A percentile compares a stretch with the other conserved stretches of the same genome.
phyloP scores from a whole-genome alignment of 2,113 vertebrate genomes.

The Geothlypis trichas region DNA sequence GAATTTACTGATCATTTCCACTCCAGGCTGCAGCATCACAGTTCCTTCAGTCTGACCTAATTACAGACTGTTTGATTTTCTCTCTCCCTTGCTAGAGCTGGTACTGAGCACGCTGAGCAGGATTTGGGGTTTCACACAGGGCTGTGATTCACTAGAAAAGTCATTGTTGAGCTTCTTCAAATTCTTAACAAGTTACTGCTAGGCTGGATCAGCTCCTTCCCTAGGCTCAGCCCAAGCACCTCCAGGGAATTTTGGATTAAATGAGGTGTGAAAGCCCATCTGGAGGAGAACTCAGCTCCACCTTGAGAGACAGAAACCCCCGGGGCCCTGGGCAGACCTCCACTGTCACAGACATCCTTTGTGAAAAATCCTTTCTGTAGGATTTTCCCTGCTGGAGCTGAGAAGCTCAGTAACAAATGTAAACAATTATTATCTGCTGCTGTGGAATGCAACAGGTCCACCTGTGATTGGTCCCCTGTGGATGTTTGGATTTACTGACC shows the following conservation, averaged over 20 bases:
- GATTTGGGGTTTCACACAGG: not conserved
- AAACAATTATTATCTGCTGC: too few species aligned
- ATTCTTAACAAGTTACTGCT: not conserved
- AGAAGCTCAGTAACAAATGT: too few species aligned
- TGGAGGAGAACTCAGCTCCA: not conserved
- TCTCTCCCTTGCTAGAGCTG: not conserved
- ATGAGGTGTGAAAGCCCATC: fast-evolving
- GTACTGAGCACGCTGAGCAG: not conserved
- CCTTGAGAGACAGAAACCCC: not conserved
- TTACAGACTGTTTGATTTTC: not conserved
- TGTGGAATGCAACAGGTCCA: too few species aligned
- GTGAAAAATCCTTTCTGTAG: too few species aligned
- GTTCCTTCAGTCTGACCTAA: not conserved
- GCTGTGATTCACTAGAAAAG: not conserved
- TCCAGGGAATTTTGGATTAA: not conserved
- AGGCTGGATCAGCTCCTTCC: not conserved
- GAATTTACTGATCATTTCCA: not conserved
- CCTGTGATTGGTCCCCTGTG: too few species aligned
- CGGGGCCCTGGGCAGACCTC: not conserved
- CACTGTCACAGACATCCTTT: too few species aligned
- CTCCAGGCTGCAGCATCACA: not conserved
- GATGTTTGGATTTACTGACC: too few species aligned
- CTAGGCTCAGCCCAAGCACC: not conserved
- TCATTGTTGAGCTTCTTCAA: not conserved
- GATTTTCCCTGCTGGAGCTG: too few species aligned